Percentiles rank a stretch among this genome's conserved stretches.
These are phyloP conservation scores for Hemicentrotus pulcherrimus DNA, from an alignment of 35 echinoderm and acorn worm species.

Conservation along the genomic window DNA sequence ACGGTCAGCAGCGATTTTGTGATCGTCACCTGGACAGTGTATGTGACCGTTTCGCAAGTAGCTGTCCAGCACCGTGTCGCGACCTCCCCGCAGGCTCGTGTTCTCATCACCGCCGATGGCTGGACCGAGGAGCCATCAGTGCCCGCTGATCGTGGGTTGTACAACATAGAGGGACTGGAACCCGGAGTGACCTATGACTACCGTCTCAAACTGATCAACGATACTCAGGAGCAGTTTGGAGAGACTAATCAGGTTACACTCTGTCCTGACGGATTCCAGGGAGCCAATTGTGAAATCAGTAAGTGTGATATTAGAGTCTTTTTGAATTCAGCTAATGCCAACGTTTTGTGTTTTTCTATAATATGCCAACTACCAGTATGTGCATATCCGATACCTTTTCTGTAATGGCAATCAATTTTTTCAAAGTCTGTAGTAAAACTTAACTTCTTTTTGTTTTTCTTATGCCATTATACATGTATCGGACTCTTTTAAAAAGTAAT, in stretches of 20 bases:
- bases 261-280: slow-evolving; percentile 51
- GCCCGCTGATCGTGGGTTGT: slow-evolving; percentile 27
- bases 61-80: slow-evolving; percentile 22
- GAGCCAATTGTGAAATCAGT: slow-evolving; percentile 59
- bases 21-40: slow-evolving; percentile 34
- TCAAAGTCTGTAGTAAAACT: no score
- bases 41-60: background rate
- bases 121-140: slow-evolving; percentile 33
- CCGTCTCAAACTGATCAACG: slow-evolving; percentile 43
- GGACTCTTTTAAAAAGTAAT: no score
- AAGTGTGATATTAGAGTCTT: background rate
- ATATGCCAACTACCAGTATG: no score
- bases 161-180: slow-evolving; percentile 39
- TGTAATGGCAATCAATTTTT: no score
- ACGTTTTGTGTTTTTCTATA: no score
- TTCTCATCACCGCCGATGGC: background rate
- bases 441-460: no score
- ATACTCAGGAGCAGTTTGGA: slow-evolving; percentile 31
- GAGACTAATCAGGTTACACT: slow-evolving; percentile 42
- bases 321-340: background rate
- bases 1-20: slow-evolving; percentile 24
- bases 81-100: background rate
- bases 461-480: no score
- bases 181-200: slow-evolving; percentile 41
- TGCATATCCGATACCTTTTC: no score